Conservation (phyloP, 2,888 invertebrate genomes). For the Scaptomyza parva region DNA sequence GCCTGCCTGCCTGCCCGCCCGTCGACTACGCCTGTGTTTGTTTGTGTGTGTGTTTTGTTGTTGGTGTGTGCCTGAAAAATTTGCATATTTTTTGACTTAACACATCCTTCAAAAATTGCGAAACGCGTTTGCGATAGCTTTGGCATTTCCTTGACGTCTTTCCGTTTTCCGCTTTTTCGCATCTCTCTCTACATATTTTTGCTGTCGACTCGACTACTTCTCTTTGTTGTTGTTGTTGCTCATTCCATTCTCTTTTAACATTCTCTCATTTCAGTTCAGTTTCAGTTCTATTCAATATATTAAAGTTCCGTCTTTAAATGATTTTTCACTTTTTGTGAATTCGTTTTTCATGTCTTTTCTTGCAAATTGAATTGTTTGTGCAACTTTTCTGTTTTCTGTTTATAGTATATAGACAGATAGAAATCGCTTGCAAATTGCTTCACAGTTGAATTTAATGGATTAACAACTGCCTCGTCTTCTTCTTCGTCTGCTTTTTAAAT, state of each 20-base stretch:
- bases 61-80: conserved; percentile 61
- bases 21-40: conserved; percentile 14
- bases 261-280: background rate
- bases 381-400: background rate
- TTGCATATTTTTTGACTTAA: conserved; percentile 80
- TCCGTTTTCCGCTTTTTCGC: conserved; percentile 56
- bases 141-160: conserved; percentile 78
- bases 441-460: conserved; percentile 66
- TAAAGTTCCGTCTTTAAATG: conserved; percentile 42
- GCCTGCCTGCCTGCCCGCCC: conserved; percentile 27
- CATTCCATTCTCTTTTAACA: background rate
- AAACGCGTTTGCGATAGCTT: conserved; percentile 79
- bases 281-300: conserved; percentile 31
- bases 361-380: conserved; percentile 72
- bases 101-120: conserved; percentile 80
- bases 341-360: conserved; percentile 9
- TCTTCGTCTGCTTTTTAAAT: conserved; percentile 51
- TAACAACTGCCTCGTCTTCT: conserved; percentile 49
- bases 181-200: conserved; percentile 43
- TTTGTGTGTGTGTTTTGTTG: conserved; percentile 23
- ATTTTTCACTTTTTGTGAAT: too few species aligned
- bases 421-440: conserved; percentile 67
- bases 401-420: conserved; percentile 5
- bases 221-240: background rate
- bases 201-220: conserved; percentile 29